Conservation (phyloP, 2,797 vertebrate genomes). For the Phrynocephalus guinanensis region DNA sequence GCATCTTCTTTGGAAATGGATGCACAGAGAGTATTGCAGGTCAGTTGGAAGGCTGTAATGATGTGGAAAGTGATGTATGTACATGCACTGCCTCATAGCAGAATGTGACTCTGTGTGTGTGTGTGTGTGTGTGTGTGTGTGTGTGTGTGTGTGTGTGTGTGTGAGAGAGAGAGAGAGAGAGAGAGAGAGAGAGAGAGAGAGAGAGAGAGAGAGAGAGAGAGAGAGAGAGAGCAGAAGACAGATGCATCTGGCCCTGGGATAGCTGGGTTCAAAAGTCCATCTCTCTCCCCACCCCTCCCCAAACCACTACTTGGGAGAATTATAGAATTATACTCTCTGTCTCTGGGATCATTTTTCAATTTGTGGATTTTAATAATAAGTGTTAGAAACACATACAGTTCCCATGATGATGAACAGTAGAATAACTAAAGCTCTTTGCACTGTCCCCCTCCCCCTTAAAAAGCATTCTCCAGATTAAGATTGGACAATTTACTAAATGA, state of each 20-base stretch:
- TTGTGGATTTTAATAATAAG: neutral
- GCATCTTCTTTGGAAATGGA: conserved; percentile 6
- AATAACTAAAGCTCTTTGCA: neutral
- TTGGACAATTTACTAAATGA: neutral
- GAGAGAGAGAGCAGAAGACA: neutral
- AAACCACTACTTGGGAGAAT: too few species aligned
- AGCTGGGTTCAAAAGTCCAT: neutral
- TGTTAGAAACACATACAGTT: neutral
- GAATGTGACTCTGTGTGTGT: too few species aligned
- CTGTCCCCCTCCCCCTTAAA: too few species aligned
- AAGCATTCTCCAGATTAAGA: neutral
- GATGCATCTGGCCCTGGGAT: neutral
- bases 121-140: too few species aligned
- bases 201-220: too few species aligned
- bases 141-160: too few species aligned
- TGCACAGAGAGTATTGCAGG: neutral
- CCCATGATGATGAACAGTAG: neutral
- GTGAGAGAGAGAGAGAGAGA: too few species aligned
- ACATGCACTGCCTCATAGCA: neutral
- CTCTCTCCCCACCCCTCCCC: neutral
- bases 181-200: too few species aligned
- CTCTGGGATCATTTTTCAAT: neutral
- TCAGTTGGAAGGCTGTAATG: neutral
- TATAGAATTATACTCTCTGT: neutral
- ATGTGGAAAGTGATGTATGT: conserved; percentile 3